Conservation (phyloP, 2,797 vertebrate species). For the Enteromius argenteus region DNA sequence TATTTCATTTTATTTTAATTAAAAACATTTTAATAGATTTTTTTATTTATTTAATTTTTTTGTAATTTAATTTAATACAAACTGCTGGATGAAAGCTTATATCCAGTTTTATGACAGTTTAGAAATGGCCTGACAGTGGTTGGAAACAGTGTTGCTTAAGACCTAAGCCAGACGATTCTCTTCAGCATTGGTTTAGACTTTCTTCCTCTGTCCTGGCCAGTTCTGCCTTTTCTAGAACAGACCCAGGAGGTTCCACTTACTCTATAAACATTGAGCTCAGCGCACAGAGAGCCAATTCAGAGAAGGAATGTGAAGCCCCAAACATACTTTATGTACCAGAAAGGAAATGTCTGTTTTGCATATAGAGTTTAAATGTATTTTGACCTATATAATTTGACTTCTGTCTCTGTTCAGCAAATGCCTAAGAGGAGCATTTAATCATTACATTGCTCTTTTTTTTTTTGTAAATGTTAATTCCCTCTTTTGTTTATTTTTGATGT, state of each 20-base stretch:
- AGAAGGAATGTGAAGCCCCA: slow-evolving; percentile 12
- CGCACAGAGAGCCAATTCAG: slow-evolving; percentile 49
- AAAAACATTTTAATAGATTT: not conserved
- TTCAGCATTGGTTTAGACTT: not conserved
- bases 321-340: not conserved
- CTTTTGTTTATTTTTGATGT: not conserved
- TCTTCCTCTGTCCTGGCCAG: slow-evolving; percentile 15
- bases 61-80: not conserved
- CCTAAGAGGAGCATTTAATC: not conserved
- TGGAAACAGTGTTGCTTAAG: not conserved
- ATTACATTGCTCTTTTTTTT: not conserved
- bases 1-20: not conserved
- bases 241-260: slow-evolving; percentile 25
- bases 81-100: not conserved
- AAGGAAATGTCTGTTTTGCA: not conserved
- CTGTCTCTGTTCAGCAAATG: not conserved
- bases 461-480: not conserved
- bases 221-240: slow-evolving; percentile 21
- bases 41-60: not conserved
- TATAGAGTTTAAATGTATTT: not conserved
- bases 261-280: slow-evolving; percentile 41
- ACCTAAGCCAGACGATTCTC: not conserved
- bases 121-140: not conserved
- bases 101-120: not conserved
- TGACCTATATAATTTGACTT: not conserved